phyloP scores from a whole-genome alignment of 2,888 invertebrate species.

The Agonum fuliginosum region DNA sequence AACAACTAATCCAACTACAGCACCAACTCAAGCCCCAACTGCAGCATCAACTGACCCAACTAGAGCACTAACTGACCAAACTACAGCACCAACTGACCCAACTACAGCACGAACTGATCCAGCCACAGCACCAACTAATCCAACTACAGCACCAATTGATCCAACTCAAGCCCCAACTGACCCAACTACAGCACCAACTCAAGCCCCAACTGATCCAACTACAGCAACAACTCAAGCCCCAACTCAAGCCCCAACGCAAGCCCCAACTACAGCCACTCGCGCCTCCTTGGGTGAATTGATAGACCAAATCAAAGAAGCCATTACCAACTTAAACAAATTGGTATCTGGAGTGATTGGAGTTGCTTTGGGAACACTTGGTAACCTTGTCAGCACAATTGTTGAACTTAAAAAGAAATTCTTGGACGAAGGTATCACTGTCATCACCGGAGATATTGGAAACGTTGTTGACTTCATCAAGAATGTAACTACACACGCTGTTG shows the following conservation, averaged over 20 bases:
- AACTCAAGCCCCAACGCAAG: too few species aligned
- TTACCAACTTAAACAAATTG: not conserved
- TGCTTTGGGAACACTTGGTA: not conserved
- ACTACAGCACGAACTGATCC: not conserved
- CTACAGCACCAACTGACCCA: too few species aligned
- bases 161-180: not conserved
- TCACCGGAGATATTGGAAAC: not conserved
- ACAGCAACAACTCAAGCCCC: too few species aligned
- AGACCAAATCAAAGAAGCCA: slow-evolving; percentile 1
- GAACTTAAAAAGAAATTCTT: slow-evolving; percentile 14
- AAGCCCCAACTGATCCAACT: too few species aligned
- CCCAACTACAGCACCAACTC: not conserved
- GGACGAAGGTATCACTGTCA: not conserved
- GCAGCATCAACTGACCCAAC: too few species aligned
- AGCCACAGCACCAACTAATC: not conserved
- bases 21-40: not conserved
- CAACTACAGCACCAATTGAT: not conserved
- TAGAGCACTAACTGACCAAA: too few species aligned
- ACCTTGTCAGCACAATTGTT: not conserved
- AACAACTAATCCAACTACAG: not conserved
- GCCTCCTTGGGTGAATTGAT: not conserved
- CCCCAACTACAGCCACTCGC: too few species aligned
- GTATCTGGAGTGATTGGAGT: not conserved
- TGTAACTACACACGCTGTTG: not conserved
- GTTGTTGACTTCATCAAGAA: slow-evolving; percentile 21